Evolutionary conservation across 2,888 invertebrate species (phyloP).

Genomic region (Pterostichus madidus): DNA sequence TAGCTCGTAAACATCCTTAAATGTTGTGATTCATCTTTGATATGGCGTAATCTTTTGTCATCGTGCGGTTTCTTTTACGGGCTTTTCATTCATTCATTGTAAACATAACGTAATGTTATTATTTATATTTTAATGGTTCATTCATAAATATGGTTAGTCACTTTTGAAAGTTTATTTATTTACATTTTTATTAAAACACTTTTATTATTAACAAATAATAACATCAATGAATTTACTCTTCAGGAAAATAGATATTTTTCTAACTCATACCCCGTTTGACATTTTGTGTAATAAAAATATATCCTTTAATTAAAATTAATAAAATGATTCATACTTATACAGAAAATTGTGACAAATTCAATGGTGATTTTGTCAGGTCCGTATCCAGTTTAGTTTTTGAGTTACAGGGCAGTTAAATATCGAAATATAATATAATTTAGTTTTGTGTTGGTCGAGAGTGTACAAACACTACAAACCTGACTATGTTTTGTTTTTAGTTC

Average conservation of each 20-base stretch:
- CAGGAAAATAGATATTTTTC: no score
- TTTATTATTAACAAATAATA: no score
- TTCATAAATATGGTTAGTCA: slow-evolving; percentile 1
- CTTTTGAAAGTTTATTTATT: slow-evolving; percentile 1
- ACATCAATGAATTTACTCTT: background rate
- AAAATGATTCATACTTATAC: no score
- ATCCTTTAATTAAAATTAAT: no score
- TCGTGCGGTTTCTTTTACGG: slow-evolving; percentile 18
- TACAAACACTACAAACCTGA: slow-evolving; percentile 7
- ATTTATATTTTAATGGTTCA: slow-evolving; percentile 22
- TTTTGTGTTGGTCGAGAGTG: background rate
- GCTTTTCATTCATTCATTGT: slow-evolving; percentile 18
- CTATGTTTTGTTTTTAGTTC: slow-evolving; percentile 32
- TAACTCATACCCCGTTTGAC: no score
- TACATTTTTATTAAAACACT: no score
- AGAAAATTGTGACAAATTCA: no score
- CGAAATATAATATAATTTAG: no score
- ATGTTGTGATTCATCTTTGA: background rate
- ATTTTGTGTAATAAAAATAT: no score
- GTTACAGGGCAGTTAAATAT: no score
- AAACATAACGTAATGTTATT: slow-evolving; percentile 15
- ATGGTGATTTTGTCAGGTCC: no score
- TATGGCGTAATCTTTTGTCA: slow-evolving; percentile 36
- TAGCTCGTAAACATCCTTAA: background rate
- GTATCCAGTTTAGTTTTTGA: no score